A percentile compares a stretch with the other conserved stretches of the same genome.
Evolutionary conservation across 2,797 vertebrate genomes (phyloP).

Genomic region (Channa striata): DNA sequence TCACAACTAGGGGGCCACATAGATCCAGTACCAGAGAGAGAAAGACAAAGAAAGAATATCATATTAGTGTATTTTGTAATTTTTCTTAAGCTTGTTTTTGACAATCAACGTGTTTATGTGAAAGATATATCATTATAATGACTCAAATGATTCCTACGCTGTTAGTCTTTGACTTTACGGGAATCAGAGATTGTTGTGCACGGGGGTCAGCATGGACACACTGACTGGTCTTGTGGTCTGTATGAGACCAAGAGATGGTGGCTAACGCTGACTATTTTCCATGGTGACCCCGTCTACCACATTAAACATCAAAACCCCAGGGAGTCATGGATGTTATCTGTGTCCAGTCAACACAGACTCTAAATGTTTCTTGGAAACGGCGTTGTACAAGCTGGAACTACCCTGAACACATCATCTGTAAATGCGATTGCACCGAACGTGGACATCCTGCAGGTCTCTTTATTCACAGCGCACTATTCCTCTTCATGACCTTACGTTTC

Average conservation of each 20-base stretch:
- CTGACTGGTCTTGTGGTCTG: no score
- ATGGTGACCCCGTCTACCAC: no score
- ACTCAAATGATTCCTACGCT: neutral
- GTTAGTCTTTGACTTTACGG: constrained; percentile 1
- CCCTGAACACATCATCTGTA: neutral
- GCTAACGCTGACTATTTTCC: no score
- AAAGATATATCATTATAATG: neutral
- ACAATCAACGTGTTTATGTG: neutral
- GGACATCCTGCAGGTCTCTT: neutral
- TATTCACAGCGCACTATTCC: neutral
- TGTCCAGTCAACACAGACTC: no score
- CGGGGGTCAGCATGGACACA: neutral
- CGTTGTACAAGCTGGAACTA: neutral
- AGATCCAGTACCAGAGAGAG: neutral
- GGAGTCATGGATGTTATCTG: no score
- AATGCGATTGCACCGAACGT: neutral
- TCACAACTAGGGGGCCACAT: constrained; percentile 83
- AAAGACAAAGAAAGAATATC: constrained; percentile 6
- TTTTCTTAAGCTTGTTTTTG: neutral
- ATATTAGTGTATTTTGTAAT: no score
- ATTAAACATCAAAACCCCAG: no score
- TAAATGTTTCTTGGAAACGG: no score
- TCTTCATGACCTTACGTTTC: neutral
- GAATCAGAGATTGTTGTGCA: neutral
- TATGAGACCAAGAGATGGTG: no score